Conservation (phyloP, 2,797 vertebrate genomes). For the Amblyopsis hoosieri region DNA sequence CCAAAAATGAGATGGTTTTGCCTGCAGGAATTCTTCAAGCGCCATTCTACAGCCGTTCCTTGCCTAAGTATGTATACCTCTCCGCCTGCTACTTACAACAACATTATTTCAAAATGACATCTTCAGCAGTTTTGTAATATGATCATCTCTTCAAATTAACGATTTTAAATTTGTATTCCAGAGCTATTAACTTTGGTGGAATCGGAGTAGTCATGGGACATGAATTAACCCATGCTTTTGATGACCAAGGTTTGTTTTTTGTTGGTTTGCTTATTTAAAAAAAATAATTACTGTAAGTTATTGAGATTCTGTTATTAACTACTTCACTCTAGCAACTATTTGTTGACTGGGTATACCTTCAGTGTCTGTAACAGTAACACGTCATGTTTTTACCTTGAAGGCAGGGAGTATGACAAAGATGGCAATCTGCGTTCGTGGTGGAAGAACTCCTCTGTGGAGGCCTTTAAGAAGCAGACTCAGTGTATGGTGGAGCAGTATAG, state of each 20-base stretch:
- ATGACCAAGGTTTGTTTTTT: conserved; percentile 91
- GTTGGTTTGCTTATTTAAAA: neutral
- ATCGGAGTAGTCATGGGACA: conserved; percentile 98
- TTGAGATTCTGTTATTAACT: no score
- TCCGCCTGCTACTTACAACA: neutral
- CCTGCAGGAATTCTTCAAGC: conserved; percentile 95
- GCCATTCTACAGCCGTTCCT: conserved; percentile 89
- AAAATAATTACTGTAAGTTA: no score
- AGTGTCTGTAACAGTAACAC: neutral
- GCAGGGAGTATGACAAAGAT: conserved; percentile 94
- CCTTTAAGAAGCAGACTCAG: conserved; percentile 91
- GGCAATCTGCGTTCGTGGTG: conserved; percentile 98
- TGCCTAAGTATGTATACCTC: conserved; percentile 84
- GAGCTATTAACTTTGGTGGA: conserved; percentile 95
- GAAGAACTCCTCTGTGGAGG: conserved; percentile 94
- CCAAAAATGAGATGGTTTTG: conserved; percentile 97
- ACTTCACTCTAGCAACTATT: no score
- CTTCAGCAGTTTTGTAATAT: neutral
- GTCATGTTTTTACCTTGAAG: conserved; percentile 62
- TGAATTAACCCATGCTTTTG: conserved; percentile 95
- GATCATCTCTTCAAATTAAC: neutral
- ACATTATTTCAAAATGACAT: neutral
- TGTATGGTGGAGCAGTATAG: conserved; percentile 95
- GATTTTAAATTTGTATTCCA: conserved; percentile 50
- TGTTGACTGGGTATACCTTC: neutral